Conservation (phyloP, 2,113 vertebrate species). For the Sturnus vulgaris region DNA sequence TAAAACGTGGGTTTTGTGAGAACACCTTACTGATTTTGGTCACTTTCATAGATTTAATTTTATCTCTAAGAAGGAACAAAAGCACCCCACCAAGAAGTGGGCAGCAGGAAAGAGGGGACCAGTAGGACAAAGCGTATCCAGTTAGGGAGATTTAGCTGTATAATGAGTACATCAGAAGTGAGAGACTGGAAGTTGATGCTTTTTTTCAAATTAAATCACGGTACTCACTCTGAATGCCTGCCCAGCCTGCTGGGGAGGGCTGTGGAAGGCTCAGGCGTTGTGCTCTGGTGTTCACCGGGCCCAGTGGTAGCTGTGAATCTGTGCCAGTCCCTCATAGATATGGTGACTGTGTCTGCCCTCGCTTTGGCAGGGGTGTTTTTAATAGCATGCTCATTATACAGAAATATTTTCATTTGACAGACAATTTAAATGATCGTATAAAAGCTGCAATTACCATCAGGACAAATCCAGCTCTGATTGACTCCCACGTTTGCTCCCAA, state of each 20-base stretch:
- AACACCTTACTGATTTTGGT: conserved; percentile 25
- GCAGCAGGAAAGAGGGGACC: conserved; percentile 9
- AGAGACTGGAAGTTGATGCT: not conserved
- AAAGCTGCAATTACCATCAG: conserved; percentile 66
- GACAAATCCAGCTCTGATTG: conserved; percentile 61
- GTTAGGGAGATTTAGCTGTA: conserved; percentile 47
- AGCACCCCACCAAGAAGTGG: conserved; percentile 2
- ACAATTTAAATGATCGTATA: conserved; percentile 63
- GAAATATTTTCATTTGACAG: conserved; percentile 69
- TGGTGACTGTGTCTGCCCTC: conserved; percentile 47
- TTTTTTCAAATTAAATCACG: not conserved
- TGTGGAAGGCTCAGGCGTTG: not conserved
- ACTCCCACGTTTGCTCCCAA: conserved; percentile 44
- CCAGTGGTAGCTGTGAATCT: not conserved
- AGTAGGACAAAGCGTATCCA: not conserved
- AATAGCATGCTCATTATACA: conserved; percentile 65
- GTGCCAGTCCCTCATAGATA: conserved; percentile 6
- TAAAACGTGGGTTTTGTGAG: conserved; percentile 58
- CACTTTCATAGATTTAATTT: conserved; percentile 59
- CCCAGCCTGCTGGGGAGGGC: not conserved
- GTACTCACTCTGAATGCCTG: not conserved
- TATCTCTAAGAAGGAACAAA: conserved; percentile 60
- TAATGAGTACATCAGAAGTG: conserved; percentile 68
- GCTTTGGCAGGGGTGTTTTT: conserved; percentile 46
- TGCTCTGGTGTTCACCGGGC: not conserved